Base-by-base conservation (phyloP, 2,797 vertebrate genomes). In the Ispidina lecontei region DNA sequence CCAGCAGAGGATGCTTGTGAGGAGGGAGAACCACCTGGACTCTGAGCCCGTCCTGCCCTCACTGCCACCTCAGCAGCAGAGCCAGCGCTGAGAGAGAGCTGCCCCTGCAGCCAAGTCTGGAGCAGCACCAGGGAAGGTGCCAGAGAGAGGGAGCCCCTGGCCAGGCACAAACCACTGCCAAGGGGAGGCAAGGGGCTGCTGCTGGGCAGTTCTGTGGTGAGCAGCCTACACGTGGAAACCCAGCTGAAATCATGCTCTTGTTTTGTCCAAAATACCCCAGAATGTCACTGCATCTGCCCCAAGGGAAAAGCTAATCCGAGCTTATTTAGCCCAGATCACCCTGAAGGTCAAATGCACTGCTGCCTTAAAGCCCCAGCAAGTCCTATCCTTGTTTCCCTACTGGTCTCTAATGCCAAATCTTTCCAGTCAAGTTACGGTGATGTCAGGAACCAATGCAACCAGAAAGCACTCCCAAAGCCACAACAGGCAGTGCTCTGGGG, bases 161-260 rank as follows among this genome's bases (percentile, higher is more conserved):
- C 18, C 43, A 44, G 43, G 43, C 18, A 44, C 43, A 44, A 51
- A 37, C 37, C 6, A 19, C 31, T 67, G 49, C 37, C 47, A 26
- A 17, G 54, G 46, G 47, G 33, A 41, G 44, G 21, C 9, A 3
- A 5, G 14, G n/a, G 28, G 17, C 44, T 6, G 4, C 15, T 64
- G 44, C 63, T 6, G 12, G 35, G 47, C 77, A 23, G 47, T 1
- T 1, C 2, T 3, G 15, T 8, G 4, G 52, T 2, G 5, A 59
- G 21, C 23, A 13, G 21, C 2, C 6, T 7, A 22, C 1, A 31
- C 13, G 6, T 1, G 12, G 52, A 56, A 46, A 64, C 11, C 6
- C 2, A 3, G 17, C 12, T 51, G 18, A 51, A 31, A 23, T 16
- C 55, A 37, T 4, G 10, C 8, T 49, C 3, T 29, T 51, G 25